Conservation (phyloP, 2,797 vertebrate species). For the Natrix natrix region DNA sequence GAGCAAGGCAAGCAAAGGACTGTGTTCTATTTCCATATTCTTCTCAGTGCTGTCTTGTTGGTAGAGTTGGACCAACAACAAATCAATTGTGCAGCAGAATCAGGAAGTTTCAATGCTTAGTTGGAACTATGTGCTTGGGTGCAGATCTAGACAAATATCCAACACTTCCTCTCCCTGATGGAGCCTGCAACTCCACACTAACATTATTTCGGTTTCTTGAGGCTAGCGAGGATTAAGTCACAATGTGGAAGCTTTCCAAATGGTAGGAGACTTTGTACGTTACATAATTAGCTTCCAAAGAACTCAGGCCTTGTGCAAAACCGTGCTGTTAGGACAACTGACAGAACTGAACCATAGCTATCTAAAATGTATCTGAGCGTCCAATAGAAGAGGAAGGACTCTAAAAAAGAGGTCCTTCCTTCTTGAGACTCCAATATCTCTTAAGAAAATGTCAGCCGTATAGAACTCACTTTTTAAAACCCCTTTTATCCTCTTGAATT, state of each 20-base stretch:
- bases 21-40: neutral
- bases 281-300: neutral
- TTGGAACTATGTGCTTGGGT: neutral
- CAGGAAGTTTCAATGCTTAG: neutral
- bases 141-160: no score
- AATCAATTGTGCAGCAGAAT: no score
- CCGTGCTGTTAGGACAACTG: neutral
- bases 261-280: no score
- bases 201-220: neutral
- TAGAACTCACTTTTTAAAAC: neutral
- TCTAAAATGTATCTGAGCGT: neutral
- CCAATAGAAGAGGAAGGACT: neutral
- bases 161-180: neutral
- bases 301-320: neutral
- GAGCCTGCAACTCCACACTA: neutral
- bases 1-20: neutral
- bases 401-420: neutral
- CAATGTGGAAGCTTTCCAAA: no score
- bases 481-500: constrained; percentile 50
- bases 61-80: no score
- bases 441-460: neutral
- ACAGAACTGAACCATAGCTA: neutral
- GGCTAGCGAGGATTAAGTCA: neutral
- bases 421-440: neutral
- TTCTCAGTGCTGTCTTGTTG: neutral